Base-by-base conservation (phyloP, 2,797 vertebrate species). In the Babyrousa celebensis region DNA sequence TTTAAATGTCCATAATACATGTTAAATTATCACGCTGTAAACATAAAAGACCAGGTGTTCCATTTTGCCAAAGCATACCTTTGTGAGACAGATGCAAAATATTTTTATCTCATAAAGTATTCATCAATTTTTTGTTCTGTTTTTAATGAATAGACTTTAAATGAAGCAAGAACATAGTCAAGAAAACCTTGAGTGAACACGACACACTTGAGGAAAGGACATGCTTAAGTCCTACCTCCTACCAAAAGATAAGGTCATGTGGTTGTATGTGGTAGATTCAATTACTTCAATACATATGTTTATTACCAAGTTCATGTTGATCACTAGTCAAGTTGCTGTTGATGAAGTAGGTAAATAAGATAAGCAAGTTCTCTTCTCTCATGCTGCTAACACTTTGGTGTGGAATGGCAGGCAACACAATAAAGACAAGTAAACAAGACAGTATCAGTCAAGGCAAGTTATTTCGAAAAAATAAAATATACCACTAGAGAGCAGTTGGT, bases 21-120 rank as follows among this genome's bases (percentile, higher is more conserved):
- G 16, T 32, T 94, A 80, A 94, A 91, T 89, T 67, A 93, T 65
- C 10, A 48, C 63, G 63, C 1, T 86, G 16, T 70, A 91, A 43
- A 93, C 83, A 88, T 87, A 80, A 97, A 77, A 84, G 27, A 78
- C 16, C 23, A 80, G 70, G 58, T 95, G n/a, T 65, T 89, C 6
- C n/a, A 70, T 79, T 25, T 96, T 93, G 25, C 16, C 43, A 91
- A 89, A 87, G 89, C 63, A 82, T 70, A 83, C 36, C 32, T 96
- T 93, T 85, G 43, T 25, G 88, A 85, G 75, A 83, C 6, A 91
- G 40, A 96, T 48, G 5, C 8, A 85, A 74, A 84, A 54, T 80
- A 93, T 27, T 84, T 92, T 92, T 93, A 92, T 80, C 20, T 88
- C 4, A 78, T 72, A 95, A 96, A 92, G 71, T 91, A 92, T 56